Evolutionary conservation across 2,888 invertebrate genomes (phyloP), one percentile per base, ranked within the genome.

Genomic region (Flexamia atlantica): DNA sequence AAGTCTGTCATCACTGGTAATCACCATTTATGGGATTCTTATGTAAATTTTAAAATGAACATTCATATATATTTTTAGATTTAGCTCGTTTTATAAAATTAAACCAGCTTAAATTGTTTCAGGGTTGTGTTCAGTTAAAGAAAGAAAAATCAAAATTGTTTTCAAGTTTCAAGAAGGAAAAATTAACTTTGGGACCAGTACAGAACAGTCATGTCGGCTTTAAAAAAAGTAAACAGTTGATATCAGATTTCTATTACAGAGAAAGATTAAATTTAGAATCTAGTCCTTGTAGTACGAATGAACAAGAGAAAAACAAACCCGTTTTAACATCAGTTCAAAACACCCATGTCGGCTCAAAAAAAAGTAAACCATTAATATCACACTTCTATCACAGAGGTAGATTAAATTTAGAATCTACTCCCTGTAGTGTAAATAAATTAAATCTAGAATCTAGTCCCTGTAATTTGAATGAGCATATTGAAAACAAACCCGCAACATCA

Each of bases 121-220:
- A 46, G 46, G 17, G 14, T 46, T 1, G 2, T 17, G 2, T 36
- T 36, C 46, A 2, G 46, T 9, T 46, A 46, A 46, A 46, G 17
- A 46, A 3, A 17, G 46, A 46, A 46, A 46, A 46, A 17, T 17
- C 46, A 46, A 46, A 46, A 46, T 46, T 46, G 46, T 14, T 46
- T 46, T 46, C 46, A 46, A 46, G 46, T 46, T 46, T 46, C 46
- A 46, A 46, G 46, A 46, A 46, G 12, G 17, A 46, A 46, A 46
- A 12, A 2, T 46, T 46, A 46, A 46, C 17, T 46, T 46, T 46
- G 12, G 14, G 14, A 46, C 14, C 17, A 46, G 14, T 10, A 14
- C 2, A 46, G 14, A 46, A 46, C 14, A 40, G 40, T 40, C 12
- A 9, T 40, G 46, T 46, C 14, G 17, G 14, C 2, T 17, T 2